Base-by-base conservation (phyloP, 2,797 vertebrate genomes). In the Tinamus major region DNA sequence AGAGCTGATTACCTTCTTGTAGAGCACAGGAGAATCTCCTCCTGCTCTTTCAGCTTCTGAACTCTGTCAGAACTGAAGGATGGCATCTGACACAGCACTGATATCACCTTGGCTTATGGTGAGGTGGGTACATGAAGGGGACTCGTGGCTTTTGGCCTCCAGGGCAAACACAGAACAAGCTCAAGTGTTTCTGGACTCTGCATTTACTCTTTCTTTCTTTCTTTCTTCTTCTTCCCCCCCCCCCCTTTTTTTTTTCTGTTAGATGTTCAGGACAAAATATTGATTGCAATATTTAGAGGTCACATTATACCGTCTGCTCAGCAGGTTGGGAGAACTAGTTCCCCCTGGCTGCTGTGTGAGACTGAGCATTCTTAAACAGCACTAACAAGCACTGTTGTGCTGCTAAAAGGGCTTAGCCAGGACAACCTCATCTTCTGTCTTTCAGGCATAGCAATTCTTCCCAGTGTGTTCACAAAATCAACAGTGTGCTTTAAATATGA, bases 181-280 rank as follows among this genome's bases (percentile, higher is more conserved):
- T 89, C 1, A 6, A 53, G 3, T 41, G 35, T 68, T 51, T 51
- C 69, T 84, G 70, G 26, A 33, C 12, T 46, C 6, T 23, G 21
- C 3, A 20, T 49, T 75, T 81, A 64, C 7, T 44, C 1, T 12
- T 10, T 5, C 0, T 62, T 10, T 6, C 0, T 62, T 49, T 79
- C 68, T 79, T 71, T 14, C 63, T 24, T 10, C 26, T 49, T 20
- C 11, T 49, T 24, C 24, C 24, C 24, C 10, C n/a, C n/a, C n/a
- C n/a, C 23, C 23, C 26, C 24, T 13, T 14, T 26, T 26, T 7
- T 26, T 13, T 26, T 26, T 26, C 49, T 26, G 49, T 13, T 51
- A 51, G 24, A 51, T 51, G 49, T 26, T 51, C 24, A 51, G 26
- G 49, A 51, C 49, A 51, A 51, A 51, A 51, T 21, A 14, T 51